These are phyloP conservation scores for Pseudolaguvia tuberculata DNA, from an alignment of 2,113 vertebrate species.

Conservation along the genomic window DNA sequence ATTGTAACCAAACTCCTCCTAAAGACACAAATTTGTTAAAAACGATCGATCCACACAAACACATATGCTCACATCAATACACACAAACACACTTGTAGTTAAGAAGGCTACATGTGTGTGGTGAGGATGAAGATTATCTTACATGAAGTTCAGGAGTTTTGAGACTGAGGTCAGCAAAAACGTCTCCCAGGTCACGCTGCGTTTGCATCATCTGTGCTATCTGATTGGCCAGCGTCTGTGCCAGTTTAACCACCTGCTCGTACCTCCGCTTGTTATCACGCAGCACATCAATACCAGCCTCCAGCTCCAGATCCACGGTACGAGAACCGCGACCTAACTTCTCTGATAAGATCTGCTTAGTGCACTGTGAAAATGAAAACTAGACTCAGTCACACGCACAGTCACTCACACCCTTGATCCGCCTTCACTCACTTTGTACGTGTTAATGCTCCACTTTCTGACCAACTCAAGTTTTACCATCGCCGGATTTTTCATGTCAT, in stretches of 20 bases:
- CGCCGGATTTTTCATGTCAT: conserved; percentile 92
- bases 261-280: conserved; percentile 96
- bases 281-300: conserved; percentile 91
- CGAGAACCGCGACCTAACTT: conserved; percentile 94
- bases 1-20: conserved; percentile 99
- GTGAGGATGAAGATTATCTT: conserved; percentile 58
- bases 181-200: conserved; percentile 91
- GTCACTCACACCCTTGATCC: neutral
- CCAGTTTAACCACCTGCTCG: conserved; percentile 86
- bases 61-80: too few relatives aligned
- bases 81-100: neutral
- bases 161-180: conserved; percentile 94
- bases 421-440: conserved; percentile 88
- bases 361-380: conserved; percentile 74
- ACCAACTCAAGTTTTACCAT: conserved; percentile 95
- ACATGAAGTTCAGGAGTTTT: conserved; percentile 94
- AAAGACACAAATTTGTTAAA: conserved; percentile 10
- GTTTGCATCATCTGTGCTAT: conserved; percentile 93
- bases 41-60: neutral
- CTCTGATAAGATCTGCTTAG: conserved; percentile 94
- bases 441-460: conserved; percentile 96
- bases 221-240: conserved; percentile 83
- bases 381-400: too few relatives aligned
- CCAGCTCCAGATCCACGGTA: conserved; percentile 93
- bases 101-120: neutral